phyloP scores from a whole-genome alignment of 2,888 invertebrate species.

The Elegia similella region DNA sequence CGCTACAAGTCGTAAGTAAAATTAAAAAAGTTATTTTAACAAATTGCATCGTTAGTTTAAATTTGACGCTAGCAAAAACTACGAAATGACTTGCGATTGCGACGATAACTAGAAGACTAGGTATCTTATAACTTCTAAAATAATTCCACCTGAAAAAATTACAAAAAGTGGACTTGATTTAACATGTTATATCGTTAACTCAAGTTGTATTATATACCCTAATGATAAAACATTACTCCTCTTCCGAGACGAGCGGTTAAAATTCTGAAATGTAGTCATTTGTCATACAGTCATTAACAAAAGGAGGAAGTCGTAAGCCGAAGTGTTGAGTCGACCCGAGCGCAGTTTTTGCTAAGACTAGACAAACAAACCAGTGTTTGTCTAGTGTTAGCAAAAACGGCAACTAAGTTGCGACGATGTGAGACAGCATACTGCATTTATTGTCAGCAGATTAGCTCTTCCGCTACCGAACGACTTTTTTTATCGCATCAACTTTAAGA shows the following conservation, averaged over 20 bases:
- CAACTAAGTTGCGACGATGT: conserved; percentile 20
- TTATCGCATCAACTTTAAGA: background rate
- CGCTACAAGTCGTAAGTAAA: too few species aligned
- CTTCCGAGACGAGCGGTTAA: background rate
- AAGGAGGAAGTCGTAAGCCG: conserved; percentile 33
- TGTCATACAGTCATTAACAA: conserved; percentile 27
- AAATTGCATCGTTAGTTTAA: too few species aligned
- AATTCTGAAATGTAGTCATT: conserved; percentile 15
- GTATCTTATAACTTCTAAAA: too few species aligned
- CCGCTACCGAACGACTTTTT: conserved; percentile 12
- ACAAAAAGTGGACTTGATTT: too few species aligned
- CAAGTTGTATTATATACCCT: too few species aligned
- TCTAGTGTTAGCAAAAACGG: conserved; percentile 26
- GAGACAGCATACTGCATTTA: conserved; percentile 6
- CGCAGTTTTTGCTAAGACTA: conserved; percentile 2
- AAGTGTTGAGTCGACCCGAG: conserved; percentile 35
- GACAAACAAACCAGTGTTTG: conserved; percentile 12
- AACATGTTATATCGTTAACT: too few species aligned
- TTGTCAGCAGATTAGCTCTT: conserved; percentile 17
- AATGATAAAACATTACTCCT: too few species aligned
- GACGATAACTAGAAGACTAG: too few species aligned
- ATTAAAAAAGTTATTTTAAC: too few species aligned
- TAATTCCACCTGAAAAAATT: too few species aligned
- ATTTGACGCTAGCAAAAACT: too few species aligned
- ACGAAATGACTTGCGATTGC: too few species aligned